Evolutionary conservation across 1,140 invertebrate species (phyloP).

Genomic region (Macrosteles quadrilineatus): DNA sequence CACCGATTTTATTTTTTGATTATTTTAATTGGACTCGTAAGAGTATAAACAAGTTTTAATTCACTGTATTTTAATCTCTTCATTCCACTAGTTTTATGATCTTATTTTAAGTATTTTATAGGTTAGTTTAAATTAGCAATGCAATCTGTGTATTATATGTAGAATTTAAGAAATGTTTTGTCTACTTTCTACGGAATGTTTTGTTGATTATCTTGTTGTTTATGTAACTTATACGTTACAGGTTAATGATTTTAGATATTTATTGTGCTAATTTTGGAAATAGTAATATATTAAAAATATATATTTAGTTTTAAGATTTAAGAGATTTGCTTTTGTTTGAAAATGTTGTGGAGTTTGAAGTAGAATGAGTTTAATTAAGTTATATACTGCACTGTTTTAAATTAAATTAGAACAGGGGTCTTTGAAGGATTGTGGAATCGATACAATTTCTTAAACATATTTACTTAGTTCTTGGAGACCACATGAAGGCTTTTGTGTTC

Average conservation of each 20-base stretch:
- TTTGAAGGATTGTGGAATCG: too few species aligned
- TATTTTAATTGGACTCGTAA: too few species aligned
- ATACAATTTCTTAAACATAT: too few species aligned
- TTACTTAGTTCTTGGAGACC: not conserved
- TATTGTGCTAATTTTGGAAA: not conserved
- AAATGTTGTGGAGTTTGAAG: not conserved
- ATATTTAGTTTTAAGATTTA: not conserved
- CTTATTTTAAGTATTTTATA: not conserved
- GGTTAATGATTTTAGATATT: not conserved
- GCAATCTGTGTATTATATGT: conserved; percentile 5
- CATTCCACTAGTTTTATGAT: not conserved
- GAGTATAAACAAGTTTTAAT: too few species aligned
- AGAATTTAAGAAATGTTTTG: not conserved
- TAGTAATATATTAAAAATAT: not conserved
- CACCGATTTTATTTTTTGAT: too few species aligned
- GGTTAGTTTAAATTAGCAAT: conserved; percentile 4
- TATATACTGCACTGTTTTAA: too few species aligned
- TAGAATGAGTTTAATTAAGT: not conserved
- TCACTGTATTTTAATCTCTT: not conserved
- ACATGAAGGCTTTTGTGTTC: not conserved
- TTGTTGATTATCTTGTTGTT: conserved; percentile 2
- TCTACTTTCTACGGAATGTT: conserved; percentile 10
- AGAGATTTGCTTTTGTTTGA: not conserved
- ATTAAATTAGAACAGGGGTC: too few species aligned
- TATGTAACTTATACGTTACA: not conserved